Percentiles rank a stretch among this genome's conserved stretches.
Evolutionary conservation across 2,888 invertebrate genomes (phyloP).

Genomic region (Lepidocyrtoides sp.): DNA sequence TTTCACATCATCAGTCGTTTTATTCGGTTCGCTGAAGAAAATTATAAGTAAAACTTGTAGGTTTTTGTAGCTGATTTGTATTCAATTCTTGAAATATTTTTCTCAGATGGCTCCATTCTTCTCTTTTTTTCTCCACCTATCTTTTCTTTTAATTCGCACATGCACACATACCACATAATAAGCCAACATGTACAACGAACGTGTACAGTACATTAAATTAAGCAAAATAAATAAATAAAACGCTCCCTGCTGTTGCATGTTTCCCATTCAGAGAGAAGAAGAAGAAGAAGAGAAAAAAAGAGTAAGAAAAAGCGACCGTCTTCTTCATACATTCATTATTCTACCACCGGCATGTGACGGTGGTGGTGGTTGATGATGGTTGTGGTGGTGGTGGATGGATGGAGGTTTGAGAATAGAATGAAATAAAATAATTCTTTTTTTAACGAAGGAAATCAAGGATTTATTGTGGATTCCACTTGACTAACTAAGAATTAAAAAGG

Average conservation of each 20-base stretch:
- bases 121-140: slow-evolving; percentile 15
- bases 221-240: slow-evolving; percentile 56
- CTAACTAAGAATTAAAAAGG: background rate
- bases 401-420: background rate
- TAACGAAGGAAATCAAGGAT: slow-evolving; percentile 57
- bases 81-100: slow-evolving; percentile 72
- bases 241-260: slow-evolving; percentile 45
- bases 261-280: slow-evolving; percentile 40
- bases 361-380: background rate
- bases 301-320: too few species aligned
- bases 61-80: slow-evolving; percentile 52
- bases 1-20: background rate
- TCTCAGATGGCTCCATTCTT: slow-evolving; percentile 10
- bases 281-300: background rate
- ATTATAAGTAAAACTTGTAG: background rate
- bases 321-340: slow-evolving; percentile 9
- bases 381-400: background rate
- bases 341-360: background rate
- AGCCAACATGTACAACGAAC: background rate
- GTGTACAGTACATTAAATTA: slow-evolving; percentile 50
- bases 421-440: background rate
- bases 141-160: slow-evolving; percentile 42
- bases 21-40: background rate
- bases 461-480: slow-evolving; percentile 34
- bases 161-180: background rate